Conservation (phyloP, 2,113 vertebrate genomes). For the Porphyrio hochstetteri region DNA sequence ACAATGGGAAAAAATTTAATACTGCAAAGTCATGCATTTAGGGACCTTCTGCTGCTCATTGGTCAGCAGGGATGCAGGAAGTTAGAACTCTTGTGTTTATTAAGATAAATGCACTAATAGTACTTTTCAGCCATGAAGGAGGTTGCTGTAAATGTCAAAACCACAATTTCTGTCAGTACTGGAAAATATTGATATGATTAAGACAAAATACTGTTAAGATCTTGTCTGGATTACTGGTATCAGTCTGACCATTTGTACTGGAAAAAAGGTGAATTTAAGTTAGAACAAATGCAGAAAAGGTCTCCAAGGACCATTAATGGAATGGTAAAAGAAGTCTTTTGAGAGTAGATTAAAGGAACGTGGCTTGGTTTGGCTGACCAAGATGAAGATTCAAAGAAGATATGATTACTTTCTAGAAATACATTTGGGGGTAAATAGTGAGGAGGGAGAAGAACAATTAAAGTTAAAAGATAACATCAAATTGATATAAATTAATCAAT, state of each 20-base stretch:
- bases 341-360: not conserved
- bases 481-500: constrained; percentile 12
- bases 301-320: not conserved
- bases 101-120: not conserved
- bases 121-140: not conserved
- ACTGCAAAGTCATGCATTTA: not conserved
- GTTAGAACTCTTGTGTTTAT: not conserved
- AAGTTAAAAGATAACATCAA: not conserved
- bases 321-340: not conserved
- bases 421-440: not conserved
- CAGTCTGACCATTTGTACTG: not conserved
- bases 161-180: not conserved
- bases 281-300: not conserved
- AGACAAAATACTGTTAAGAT: not conserved
- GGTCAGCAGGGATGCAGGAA: not conserved
- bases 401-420: constrained; percentile 11
- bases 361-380: not conserved
- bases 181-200: not conserved
- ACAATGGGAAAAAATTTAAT: not conserved
- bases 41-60: not conserved
- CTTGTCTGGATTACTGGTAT: not conserved
- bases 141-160: not conserved
- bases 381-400: not conserved
- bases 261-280: not conserved
- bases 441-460: not conserved